phyloP scores from a whole-genome alignment of 2,797 vertebrate species.

The Babyrousa celebensis region DNA sequence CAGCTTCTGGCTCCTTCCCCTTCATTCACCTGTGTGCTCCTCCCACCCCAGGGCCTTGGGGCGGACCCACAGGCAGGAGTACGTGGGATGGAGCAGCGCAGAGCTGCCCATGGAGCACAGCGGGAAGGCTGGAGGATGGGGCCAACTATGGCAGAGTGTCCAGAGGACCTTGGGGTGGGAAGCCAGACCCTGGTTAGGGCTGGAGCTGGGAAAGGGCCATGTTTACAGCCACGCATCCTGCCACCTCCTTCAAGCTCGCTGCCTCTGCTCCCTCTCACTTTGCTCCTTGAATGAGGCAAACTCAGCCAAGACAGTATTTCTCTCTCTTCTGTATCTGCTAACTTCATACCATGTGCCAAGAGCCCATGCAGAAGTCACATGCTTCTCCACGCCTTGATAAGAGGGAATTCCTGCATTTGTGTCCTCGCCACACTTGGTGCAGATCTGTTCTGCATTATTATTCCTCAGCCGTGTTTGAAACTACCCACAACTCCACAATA shows the following conservation, averaged over 20 bases:
- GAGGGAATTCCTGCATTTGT: not conserved
- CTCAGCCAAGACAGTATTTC: not conserved
- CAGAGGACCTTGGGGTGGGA: no score
- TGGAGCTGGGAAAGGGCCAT: not conserved
- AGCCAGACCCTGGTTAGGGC: not conserved
- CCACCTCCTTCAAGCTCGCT: not conserved
- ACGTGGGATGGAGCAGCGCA: fast-evolving
- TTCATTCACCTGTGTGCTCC: not conserved
- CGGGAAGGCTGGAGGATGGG: not conserved
- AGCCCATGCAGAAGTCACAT: fast-evolving
- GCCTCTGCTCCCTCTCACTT: not conserved
- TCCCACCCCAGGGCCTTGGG: not conserved
- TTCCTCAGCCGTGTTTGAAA: not conserved
- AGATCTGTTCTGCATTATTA: fast-evolving
- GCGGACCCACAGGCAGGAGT: not conserved
- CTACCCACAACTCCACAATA: no score
- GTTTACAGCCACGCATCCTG: not conserved
- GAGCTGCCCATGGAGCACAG: not conserved
- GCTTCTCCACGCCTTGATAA: not conserved
- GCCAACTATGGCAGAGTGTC: fast-evolving
- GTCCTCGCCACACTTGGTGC: fast-evolving
- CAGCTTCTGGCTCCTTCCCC: not conserved
- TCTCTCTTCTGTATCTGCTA: not conserved
- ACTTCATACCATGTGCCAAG: not conserved
- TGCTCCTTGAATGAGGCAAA: not conserved